These are phyloP conservation scores for Saturnia pavonia DNA, from an alignment of 2,888 invertebrate genomes.

Conservation along the genomic window DNA sequence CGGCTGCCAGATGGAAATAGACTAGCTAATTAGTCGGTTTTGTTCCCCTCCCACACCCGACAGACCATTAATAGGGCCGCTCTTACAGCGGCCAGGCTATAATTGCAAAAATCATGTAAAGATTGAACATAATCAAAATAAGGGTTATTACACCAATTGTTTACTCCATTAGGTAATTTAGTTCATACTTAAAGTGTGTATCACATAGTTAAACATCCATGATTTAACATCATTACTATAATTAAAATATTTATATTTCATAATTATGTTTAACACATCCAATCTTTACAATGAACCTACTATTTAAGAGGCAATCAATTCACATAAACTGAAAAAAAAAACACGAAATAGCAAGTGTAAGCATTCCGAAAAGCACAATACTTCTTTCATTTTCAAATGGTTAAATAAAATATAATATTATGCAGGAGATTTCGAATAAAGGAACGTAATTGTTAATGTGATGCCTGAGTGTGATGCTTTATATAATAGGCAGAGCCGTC, in stretches of 20 bases:
- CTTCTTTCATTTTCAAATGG: background rate
- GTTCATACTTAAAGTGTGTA: background rate
- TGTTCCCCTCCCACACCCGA: too few species aligned
- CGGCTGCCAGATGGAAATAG: too few species aligned
- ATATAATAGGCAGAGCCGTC: background rate
- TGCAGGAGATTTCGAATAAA: background rate
- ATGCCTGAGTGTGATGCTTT: background rate
- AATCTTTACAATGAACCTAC: background rate
- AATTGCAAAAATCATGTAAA: background rate
- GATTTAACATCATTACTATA: background rate
- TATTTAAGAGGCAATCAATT: background rate
- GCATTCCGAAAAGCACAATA: background rate
- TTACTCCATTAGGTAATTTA: background rate
- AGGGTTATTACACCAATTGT: background rate
- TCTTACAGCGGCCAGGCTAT: too few species aligned
- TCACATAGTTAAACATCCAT: background rate
- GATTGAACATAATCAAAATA: background rate
- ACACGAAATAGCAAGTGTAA: background rate
- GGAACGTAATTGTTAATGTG: background rate
- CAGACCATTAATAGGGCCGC: too few species aligned
- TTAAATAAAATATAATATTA: background rate
- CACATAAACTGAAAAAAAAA: too few species aligned
- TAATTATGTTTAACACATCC: background rate
- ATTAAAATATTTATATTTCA: slow-evolving; percentile 1
- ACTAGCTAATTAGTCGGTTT: too few species aligned